Base-by-base conservation (phyloP, 2,888 invertebrate species). In the Latrodectus elegans region DNA sequence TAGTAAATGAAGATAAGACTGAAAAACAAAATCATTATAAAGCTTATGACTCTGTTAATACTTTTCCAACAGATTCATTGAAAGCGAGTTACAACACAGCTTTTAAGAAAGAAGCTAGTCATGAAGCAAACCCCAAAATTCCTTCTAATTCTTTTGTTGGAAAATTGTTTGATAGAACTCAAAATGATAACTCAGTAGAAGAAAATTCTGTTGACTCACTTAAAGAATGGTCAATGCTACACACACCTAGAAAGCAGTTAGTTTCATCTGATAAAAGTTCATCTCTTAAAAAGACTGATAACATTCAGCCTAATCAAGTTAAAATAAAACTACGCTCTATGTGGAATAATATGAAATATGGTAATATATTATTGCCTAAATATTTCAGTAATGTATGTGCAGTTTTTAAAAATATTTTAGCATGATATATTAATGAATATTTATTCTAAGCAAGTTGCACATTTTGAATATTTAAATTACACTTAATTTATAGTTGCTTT, bases 301-400 rank as follows among this genome's bases (percentile, higher is more conserved):
- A 64, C n/a, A 88, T 89, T 51, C 88, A 91, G 76, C 90, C 90
- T 95, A 91, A 96, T 95, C 93, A 92, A 90, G 95, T 97, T 90
- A 97, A 97, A 92, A 95, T 96, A 51, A 95, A 95, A 89, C 92
- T 97, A 78, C 92, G 96, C 91, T 96, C 96, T 67, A 96, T 97
- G 94, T 97, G 97, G 97, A 97, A 97, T 92, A 97, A 97, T 92
- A 95, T 97, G 87, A 97, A 96, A 93, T 97, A 96, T 93, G 97
- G 95, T 93, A 92, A 91, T 93, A 67, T 49, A 26, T 65, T 55
- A 49, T 49, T 80, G 60, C 10, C 10, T 3, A 51, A 11, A 8
- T 26, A 76, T 68, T 67, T 68, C 38, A 38, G 38, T 38, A 38
- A 38, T 38, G 38, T 38, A 6, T 38, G 38, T 38, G 38, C 38